These are phyloP conservation scores for Pseudopleuronectes americanus DNA, from an alignment of 2,797 vertebrate species.

Conservation along the genomic window DNA sequence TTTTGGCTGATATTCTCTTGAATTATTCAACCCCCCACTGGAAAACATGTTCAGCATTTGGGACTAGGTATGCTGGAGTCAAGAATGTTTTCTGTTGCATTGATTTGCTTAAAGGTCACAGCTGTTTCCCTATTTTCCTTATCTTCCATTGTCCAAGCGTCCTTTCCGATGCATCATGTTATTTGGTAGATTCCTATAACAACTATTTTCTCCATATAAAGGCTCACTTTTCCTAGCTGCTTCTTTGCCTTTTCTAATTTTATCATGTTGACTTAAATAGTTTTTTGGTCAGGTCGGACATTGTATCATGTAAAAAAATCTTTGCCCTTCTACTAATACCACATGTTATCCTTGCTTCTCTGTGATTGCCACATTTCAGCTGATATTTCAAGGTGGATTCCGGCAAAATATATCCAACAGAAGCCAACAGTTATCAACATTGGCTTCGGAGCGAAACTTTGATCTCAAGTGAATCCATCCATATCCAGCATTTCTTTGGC, in stretches of 20 bases:
- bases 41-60: conserved; percentile 77
- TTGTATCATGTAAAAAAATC: conserved; percentile 20
- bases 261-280: conserved; percentile 31
- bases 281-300: conserved; percentile 25
- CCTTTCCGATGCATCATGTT: conserved; percentile 42
- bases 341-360: conserved; percentile 28
- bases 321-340: conserved; percentile 24
- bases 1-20: conserved; percentile 65
- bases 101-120: conserved; percentile 67
- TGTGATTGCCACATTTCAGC: conserved; percentile 40
- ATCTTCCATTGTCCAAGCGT: conserved; percentile 43
- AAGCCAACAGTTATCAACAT: conserved; percentile 63
- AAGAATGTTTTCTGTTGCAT: conserved; percentile 61
- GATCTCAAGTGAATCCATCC: conserved; percentile 57
- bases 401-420: conserved; percentile 48
- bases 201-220: conserved; percentile 60
- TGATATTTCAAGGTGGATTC: conserved; percentile 46
- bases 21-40: conserved; percentile 67
- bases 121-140: conserved; percentile 57
- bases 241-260: conserved; percentile 31
- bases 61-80: conserved; percentile 50
- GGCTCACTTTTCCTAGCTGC: conserved; percentile 8
- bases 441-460: conserved; percentile 60
- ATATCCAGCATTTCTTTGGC: conserved; percentile 49
- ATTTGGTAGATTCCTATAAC: conserved; percentile 38